These are phyloP conservation scores for Machimus atricapillus DNA, from an alignment of 2,888 invertebrate species.

Conservation along the genomic window DNA sequence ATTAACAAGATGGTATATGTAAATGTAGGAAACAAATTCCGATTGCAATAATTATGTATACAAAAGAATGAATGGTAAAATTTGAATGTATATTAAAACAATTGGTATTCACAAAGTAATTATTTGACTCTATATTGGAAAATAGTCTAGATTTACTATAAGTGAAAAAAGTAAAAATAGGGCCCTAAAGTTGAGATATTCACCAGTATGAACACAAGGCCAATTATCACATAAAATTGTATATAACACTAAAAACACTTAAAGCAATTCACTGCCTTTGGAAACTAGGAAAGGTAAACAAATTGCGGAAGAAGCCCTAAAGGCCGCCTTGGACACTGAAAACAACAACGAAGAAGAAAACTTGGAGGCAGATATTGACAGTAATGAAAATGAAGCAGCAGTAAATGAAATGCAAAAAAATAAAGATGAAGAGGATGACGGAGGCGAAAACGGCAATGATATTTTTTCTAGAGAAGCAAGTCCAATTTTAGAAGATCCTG, in stretches of 20 bases:
- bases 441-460: background rate
- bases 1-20: background rate
- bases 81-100: background rate
- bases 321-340: slow-evolving; percentile 23
- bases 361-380: background rate
- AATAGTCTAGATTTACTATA: background rate
- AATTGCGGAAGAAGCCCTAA: slow-evolving; percentile 8
- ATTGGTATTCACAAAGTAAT: background rate
- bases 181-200: background rate
- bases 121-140: background rate
- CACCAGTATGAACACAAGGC: background rate
- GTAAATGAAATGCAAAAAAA: slow-evolving; percentile 48
- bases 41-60: background rate
- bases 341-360: slow-evolving; percentile 42
- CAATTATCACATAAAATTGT: background rate
- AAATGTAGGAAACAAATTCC: background rate
- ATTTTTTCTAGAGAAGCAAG: slow-evolving; percentile 46
- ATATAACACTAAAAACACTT: background rate
- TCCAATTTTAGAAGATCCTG: slow-evolving; percentile 46
- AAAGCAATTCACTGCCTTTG: background rate
- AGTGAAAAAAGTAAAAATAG: background rate
- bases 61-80: background rate
- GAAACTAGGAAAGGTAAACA: slow-evolving; percentile 41
- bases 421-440: slow-evolving; percentile 46
- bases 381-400: background rate